Conservation (phyloP, 1,140 invertebrate genomes). For the Calliphora vicina region DNA sequence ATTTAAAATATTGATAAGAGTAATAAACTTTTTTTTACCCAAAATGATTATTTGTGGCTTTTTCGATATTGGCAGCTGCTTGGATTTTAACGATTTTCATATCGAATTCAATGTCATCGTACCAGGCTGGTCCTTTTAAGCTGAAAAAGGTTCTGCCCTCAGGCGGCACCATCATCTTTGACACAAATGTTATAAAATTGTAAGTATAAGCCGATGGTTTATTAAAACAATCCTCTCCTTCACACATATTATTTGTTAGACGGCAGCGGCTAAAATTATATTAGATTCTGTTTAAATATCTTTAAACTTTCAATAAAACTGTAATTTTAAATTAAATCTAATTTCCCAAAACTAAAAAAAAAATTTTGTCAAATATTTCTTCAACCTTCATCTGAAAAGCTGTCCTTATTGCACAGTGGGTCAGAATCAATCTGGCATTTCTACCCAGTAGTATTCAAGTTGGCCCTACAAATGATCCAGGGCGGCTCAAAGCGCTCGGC, state of each 20-base stretch:
- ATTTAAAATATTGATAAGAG: no score
- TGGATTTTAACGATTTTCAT: slow-evolving; percentile 72
- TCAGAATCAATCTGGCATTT: no score
- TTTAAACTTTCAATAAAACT: slow-evolving; percentile 40
- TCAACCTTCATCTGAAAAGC: no score
- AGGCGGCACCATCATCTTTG: slow-evolving; percentile 78
- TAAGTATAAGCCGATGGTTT: slow-evolving; percentile 85
- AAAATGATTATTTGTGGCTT: slow-evolving; percentile 75
- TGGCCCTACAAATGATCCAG: no score
- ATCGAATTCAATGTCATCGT: slow-evolving; percentile 75
- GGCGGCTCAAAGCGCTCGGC: no score
- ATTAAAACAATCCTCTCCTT: slow-evolving; percentile 76
- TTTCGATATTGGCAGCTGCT: slow-evolving; percentile 69
- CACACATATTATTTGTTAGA: slow-evolving; percentile 73
- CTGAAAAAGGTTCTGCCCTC: slow-evolving; percentile 78
- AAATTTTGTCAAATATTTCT: no score
- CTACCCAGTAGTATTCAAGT: no score
- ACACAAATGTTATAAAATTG: slow-evolving; percentile 90
- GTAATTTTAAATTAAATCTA: background rate
- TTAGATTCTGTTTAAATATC: no score
- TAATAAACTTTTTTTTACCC: slow-evolving; percentile 62
- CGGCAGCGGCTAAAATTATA: slow-evolving; percentile 85
- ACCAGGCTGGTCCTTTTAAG: slow-evolving; percentile 80
- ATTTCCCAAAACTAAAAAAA: no score
- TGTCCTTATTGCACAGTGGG: no score